These are phyloP conservation scores for Lepidonotus clava DNA, from an alignment of 2,888 invertebrate species.

Conservation along the genomic window DNA sequence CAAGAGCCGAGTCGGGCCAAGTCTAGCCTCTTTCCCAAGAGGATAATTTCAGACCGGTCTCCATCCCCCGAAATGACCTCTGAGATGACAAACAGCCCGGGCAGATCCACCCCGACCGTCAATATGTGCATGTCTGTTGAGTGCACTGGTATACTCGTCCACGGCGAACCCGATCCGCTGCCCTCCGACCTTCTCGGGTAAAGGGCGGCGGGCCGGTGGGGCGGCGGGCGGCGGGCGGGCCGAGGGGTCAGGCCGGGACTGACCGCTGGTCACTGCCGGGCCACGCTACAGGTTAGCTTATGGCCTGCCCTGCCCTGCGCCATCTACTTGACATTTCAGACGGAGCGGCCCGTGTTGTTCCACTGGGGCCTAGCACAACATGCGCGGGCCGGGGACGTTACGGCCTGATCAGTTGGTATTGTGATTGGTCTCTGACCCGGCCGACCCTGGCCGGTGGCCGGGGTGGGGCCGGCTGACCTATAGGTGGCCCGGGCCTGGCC, in stretches of 20 bases:
- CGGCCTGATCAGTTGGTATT: constrained; percentile 32
- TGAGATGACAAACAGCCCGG: constrained; percentile 28
- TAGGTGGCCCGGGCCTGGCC: neutral
- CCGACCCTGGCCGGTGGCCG: neutral
- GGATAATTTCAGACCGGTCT: neutral
- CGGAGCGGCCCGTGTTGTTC: constrained; percentile 19
- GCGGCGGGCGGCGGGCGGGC: neutral
- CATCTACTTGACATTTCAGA: constrained; percentile 48
- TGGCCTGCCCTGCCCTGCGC: too few relatives aligned
- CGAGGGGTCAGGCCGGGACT: neutral
- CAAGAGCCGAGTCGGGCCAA: too few relatives aligned
- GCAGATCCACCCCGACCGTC: neutral
- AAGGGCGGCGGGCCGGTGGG: neutral
- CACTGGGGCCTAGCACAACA: neutral
- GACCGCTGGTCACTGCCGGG: neutral
- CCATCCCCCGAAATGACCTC: neutral
- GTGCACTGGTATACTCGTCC: neutral
- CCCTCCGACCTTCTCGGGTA: neutral
- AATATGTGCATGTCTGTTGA: constrained; percentile 24
- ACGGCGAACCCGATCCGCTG: too few relatives aligned
- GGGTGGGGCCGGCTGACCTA: neutral
- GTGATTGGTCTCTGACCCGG: constrained; percentile 42
- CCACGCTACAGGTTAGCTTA: too few relatives aligned
- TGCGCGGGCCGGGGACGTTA: neutral
- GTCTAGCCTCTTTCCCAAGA: too few relatives aligned